Evolutionary conservation across 2,888 invertebrate genomes (phyloP).

Genomic region (Drosophila austrosaltans): DNA sequence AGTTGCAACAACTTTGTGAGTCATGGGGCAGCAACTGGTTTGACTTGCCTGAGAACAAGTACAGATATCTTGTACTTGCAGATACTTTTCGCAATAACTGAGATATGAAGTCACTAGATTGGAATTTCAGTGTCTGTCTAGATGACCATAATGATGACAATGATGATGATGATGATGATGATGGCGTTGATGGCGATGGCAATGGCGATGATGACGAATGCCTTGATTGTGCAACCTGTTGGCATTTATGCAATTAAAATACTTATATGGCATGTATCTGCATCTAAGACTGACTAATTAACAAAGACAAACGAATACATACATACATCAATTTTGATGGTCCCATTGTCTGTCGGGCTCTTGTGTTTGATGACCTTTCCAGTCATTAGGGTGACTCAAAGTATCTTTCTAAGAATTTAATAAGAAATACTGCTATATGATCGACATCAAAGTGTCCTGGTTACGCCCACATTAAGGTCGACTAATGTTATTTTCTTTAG

Average conservation of each 20-base stretch:
- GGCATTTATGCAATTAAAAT: slow-evolving; percentile 62
- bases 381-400: slow-evolving; percentile 35
- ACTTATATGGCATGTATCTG: background rate
- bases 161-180: slow-evolving; percentile 49
- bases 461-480: too few species aligned
- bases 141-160: slow-evolving; percentile 18
- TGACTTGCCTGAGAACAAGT: slow-evolving; percentile 47
- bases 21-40: slow-evolving; percentile 58
- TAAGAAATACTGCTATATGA: too few species aligned
- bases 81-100: slow-evolving; percentile 31
- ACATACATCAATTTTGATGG: slow-evolving; percentile 45
- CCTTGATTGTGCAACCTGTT: slow-evolving; percentile 54
- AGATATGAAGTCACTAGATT: slow-evolving; percentile 71
- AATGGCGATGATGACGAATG: slow-evolving; percentile 30
- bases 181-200: slow-evolving; percentile 31
- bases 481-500: too few species aligned
- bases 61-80: slow-evolving; percentile 23
- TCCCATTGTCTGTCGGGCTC: slow-evolving; percentile 15
- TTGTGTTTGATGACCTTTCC: slow-evolving; percentile 59
- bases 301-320: background rate
- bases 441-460: too few species aligned
- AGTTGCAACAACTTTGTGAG: slow-evolving; percentile 48
- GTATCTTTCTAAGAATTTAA: background rate
- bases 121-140: slow-evolving; percentile 63
- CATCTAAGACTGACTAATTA: slow-evolving; percentile 10